These are phyloP conservation scores for Junonia oenone DNA, from an alignment of 2,888 invertebrate genomes.

Conservation along the genomic window DNA sequence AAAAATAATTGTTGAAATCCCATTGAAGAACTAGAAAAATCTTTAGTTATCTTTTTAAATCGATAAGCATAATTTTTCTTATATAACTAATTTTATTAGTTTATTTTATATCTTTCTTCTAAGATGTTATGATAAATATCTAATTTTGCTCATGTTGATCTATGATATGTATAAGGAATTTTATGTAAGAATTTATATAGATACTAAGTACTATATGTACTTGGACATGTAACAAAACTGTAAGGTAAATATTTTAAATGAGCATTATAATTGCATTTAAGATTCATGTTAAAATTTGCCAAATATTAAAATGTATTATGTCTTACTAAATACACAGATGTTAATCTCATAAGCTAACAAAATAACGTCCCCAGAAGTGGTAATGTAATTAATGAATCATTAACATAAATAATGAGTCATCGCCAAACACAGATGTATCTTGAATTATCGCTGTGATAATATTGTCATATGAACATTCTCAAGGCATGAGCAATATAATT, in stretches of 20 bases:
- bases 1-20: no score
- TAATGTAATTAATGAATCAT: slow-evolving; percentile 36
- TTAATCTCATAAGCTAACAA: slow-evolving; percentile 27
- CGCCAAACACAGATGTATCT: slow-evolving; percentile 37
- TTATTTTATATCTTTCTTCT: no score
- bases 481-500: slow-evolving; percentile 32
- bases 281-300: neutral
- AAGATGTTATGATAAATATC: no score
- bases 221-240: no score
- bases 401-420: slow-evolving; percentile 37
- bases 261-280: neutral
- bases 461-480: slow-evolving; percentile 34
- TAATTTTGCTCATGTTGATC: neutral
- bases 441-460: slow-evolving; percentile 25
- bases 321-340: slow-evolving; percentile 15
- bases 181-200: no score
- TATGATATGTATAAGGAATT: no score
- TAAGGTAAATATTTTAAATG: neutral
- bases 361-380: slow-evolving; percentile 21
- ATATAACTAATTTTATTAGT: no score
- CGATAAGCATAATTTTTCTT: no score
- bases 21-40: no score
- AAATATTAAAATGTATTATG: neutral
- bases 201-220: no score
- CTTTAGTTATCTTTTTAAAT: no score